These are phyloP conservation scores for Leptarthrus brevirostris DNA, from an alignment of 2,888 invertebrate species.

Conservation along the genomic window DNA sequence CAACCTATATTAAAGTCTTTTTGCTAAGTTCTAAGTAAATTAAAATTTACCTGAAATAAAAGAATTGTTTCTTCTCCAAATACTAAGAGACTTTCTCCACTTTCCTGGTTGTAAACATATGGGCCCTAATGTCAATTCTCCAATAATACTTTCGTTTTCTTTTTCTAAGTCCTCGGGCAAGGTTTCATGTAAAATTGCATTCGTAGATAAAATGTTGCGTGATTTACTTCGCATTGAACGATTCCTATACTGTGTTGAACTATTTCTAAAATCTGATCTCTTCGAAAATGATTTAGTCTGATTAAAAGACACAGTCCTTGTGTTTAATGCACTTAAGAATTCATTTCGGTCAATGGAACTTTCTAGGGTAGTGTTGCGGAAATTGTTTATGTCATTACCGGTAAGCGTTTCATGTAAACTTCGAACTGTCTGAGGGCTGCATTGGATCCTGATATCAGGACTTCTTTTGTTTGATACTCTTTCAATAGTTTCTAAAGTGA, in stretches of 20 bases:
- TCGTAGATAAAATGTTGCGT: not conserved
- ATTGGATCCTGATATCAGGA: too few relatives aligned
- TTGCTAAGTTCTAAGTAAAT: not conserved
- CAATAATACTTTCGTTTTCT: not conserved
- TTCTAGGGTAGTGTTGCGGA: conserved; percentile 10
- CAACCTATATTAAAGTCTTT: not conserved
- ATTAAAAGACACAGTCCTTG: not conserved
- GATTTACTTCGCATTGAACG: not conserved
- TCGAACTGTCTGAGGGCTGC: too few relatives aligned
- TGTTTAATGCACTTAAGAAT: conserved; percentile 38
- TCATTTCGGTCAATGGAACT: conserved; percentile 33
- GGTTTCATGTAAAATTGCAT: not conserved
- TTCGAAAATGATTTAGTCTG: not conserved
- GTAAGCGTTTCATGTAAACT: too few relatives aligned
- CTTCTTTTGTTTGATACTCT: too few relatives aligned
- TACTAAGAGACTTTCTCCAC: conserved; percentile 76
- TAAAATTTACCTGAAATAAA: not conserved
- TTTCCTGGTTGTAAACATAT: conserved; percentile 74
- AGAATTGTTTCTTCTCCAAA: conserved; percentile 68
- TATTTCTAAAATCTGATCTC: not conserved
- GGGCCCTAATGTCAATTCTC: conserved; percentile 14
- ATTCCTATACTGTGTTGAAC: not conserved
- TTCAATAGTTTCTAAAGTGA: too few relatives aligned
- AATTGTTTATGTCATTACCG: too few relatives aligned
- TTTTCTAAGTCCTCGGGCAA: not conserved